Evolutionary conservation across 2,113 vertebrate species (phyloP), one percentile per base, ranked within the genome.

Genomic region (Alaudala cheleensis): DNA sequence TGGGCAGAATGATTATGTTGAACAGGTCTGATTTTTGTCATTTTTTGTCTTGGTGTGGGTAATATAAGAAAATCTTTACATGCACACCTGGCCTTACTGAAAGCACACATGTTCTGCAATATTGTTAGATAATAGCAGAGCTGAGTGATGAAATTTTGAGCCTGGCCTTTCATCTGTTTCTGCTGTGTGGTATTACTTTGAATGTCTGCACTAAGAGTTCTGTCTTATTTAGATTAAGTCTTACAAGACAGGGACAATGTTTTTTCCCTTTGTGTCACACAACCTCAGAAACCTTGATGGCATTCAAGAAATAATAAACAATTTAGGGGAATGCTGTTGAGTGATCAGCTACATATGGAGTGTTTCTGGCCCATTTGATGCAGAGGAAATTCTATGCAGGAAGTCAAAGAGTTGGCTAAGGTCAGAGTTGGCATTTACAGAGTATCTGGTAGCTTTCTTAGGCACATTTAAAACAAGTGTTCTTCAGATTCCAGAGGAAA

Each of bases 361-460:
- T 24, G 34, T 86, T 95, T 94, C 92, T 94, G 71, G 34, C 11
- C 71, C 58, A 78, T 95, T 44, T 93, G 71, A 86, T 81, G 44
- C 26, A 60, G 78, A 29, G 60, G 50, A 96, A 95, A 83, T 86
- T 76, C 67, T 77, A 9, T 77, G n/a, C 60, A 78, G 90, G 74
- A 96, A 92, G 79, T 40, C 34, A 56, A 39, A 91, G 66, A 70
- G 26, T 39, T 93, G 85, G 33, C 53, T 80, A 66, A 93, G 90
- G 79, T 95, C 79, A 86, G 62, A 90, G 24, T 29, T 0, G 2
- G 85, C 6, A 0, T 91, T 94, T 87, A 85, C 73, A 71, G 77
- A 76, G 53, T 77, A 57, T 92, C 91, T 94, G 94, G 81, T 50
- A 95, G 85, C 81, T 88, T 94, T 91, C 78, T 91, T 62, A 88